Evolutionary conservation across 1,140 invertebrate species (phyloP).

Genomic region (Mya arenaria): DNA sequence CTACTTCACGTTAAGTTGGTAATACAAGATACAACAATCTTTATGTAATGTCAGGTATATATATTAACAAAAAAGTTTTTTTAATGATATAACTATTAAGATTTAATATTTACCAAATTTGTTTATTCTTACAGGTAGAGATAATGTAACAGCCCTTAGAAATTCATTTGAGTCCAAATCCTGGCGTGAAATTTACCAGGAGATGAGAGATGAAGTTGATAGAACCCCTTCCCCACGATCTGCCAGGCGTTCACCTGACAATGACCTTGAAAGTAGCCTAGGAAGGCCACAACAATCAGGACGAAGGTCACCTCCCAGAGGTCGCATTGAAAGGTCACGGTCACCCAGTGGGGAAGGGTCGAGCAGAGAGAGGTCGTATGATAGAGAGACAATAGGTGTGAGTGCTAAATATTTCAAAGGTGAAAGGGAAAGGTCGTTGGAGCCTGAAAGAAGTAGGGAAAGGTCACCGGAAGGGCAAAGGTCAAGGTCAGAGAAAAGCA

Average conservation of each 20-base stretch:
- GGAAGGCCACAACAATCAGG: conserved; percentile 42
- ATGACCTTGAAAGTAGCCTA: conserved; percentile 31
- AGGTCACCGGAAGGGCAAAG: conserved; percentile 37
- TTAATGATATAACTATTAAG: no score
- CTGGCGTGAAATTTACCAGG: conserved; percentile 49
- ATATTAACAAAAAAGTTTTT: no score
- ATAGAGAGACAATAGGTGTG: not conserved
- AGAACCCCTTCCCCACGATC: conserved; percentile 6
- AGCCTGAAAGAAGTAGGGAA: not conserved
- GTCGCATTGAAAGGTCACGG: conserved; percentile 34
- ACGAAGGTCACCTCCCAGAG: conserved; percentile 31
- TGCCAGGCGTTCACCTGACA: conserved; percentile 9
- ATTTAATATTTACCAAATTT: no score
- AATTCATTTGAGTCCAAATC: conserved; percentile 22
- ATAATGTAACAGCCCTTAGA: not conserved
- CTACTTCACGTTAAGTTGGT: no score
- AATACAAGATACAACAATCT: no score
- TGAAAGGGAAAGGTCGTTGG: conserved; percentile 28
- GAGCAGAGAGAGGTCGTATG: conserved; percentile 1
- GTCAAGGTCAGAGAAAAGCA: conserved; percentile 57
- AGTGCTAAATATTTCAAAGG: not conserved
- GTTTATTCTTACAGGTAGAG: not conserved
- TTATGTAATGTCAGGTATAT: no score
- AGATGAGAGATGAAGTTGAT: conserved; percentile 46
- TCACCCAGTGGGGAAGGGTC: conserved; percentile 21